Conservation (phyloP, 2,797 vertebrate genomes). For the Eurystomus glaucurus region DNA sequence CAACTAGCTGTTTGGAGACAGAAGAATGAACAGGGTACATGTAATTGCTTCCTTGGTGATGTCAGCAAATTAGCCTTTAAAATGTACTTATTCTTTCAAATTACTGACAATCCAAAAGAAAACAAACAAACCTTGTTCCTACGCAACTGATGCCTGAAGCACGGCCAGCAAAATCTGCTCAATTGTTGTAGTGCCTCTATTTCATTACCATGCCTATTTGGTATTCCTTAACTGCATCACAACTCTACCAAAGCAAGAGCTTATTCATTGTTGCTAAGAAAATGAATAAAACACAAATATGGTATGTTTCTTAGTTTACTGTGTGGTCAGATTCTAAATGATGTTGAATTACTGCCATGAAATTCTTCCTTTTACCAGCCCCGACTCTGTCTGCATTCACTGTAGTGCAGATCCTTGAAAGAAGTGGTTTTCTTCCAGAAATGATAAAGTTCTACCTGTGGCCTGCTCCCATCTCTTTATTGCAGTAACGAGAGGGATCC, state of each 20-base stretch:
- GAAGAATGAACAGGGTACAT: background rate
- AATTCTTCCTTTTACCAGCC: background rate
- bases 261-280: background rate
- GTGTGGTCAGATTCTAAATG: background rate
- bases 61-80: background rate
- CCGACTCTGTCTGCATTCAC: background rate
- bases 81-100: conserved; percentile 16
- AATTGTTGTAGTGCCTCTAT: background rate
- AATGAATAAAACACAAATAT: background rate
- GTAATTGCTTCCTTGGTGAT: background rate
- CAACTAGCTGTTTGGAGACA: background rate
- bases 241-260: background rate
- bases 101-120: background rate
- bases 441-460: background rate
- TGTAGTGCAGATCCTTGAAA: background rate
- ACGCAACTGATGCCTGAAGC: background rate
- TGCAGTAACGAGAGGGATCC: background rate
- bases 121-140: background rate
- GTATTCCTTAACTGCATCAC: background rate
- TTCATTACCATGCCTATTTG: background rate
- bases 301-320: background rate
- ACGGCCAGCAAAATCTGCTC: background rate
- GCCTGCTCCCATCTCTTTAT: background rate
- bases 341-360: background rate
- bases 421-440: background rate